Evolutionary conservation across 1,140 invertebrate genomes (phyloP).

Genomic region (Procambarus clarkii): DNA sequence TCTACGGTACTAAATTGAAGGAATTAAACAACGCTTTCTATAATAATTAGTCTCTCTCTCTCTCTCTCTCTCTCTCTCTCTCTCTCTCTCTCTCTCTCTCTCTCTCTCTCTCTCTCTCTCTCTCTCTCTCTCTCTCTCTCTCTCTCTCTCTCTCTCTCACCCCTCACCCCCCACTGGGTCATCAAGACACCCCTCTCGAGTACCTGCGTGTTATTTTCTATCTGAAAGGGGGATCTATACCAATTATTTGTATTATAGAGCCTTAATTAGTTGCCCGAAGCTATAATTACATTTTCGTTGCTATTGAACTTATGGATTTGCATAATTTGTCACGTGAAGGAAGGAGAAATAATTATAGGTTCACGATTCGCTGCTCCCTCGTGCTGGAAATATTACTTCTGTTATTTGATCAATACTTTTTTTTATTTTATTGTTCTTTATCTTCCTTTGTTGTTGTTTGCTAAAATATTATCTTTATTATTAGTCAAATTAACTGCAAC

Average conservation of each 20-base stretch:
- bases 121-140: constrained; percentile 9
- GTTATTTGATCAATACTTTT: no score
- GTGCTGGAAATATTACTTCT: no score
- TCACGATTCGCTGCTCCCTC: not conserved
- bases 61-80: constrained; percentile 21
- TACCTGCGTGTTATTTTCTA: not conserved
- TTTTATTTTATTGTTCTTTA: no score
- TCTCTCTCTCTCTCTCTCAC: constrained; percentile 7
- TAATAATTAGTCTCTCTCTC: not conserved
- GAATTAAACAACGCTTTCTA: constrained; percentile 6
- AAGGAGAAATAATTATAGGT: not conserved
- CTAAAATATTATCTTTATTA: no score
- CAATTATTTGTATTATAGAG: constrained; percentile 53
- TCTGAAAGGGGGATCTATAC: constrained; percentile 34
- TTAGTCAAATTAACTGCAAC: no score
- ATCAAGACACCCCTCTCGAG: not conserved
- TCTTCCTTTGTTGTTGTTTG: no score
- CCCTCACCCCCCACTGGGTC: not conserved
- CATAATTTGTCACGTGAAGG: constrained; percentile 8
- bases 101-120: not conserved
- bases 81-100: constrained; percentile 28
- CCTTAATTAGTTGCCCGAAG: constrained; percentile 8
- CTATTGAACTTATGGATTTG: constrained; percentile 14
- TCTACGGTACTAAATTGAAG: not conserved
- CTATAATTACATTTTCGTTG: constrained; percentile 16